Percentiles rank a stretch among this genome's conserved stretches.
phyloP scores from a whole-genome alignment of 2,797 vertebrate species.

The Melanotaenia boesemani region DNA sequence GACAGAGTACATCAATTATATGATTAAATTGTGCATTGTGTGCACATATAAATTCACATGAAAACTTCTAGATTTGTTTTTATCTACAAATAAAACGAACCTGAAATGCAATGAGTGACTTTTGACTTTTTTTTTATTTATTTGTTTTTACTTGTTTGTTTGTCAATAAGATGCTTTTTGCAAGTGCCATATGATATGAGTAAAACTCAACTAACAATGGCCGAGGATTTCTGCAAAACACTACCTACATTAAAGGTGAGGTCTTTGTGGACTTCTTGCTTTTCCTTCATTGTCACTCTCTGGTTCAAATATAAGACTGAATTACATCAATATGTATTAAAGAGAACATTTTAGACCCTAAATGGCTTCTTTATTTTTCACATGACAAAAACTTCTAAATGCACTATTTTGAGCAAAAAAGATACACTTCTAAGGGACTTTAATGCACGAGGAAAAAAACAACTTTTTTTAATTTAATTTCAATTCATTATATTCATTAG shows the following conservation, averaged over 20 bases:
- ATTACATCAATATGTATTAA: neutral
- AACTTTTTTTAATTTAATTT: neutral
- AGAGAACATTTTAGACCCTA: neutral
- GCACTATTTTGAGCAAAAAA: too few relatives aligned
- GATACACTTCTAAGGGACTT: neutral
- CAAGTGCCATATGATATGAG: too few relatives aligned
- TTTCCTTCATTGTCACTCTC: neutral
- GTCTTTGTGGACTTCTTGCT: neutral
- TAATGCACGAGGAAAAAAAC: neutral
- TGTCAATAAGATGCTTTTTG: too few relatives aligned
- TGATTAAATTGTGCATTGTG: neutral
- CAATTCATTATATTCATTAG: neutral
- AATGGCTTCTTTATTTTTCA: neutral
- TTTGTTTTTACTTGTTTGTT: too few relatives aligned
- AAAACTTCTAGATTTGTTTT: slow-evolving; percentile 15
- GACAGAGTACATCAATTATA: neutral
- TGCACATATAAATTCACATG: neutral
- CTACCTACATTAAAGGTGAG: neutral
- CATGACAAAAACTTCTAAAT: too few relatives aligned
- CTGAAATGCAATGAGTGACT: neutral
- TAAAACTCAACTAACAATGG: too few relatives aligned
- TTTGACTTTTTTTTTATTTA: neutral
- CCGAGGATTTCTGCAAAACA: neutral
- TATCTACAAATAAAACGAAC: slow-evolving; percentile 3
- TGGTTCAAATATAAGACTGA: neutral